Evolutionary conservation across 2,113 vertebrate genomes (phyloP).

Genomic region (Strix aluco): DNA sequence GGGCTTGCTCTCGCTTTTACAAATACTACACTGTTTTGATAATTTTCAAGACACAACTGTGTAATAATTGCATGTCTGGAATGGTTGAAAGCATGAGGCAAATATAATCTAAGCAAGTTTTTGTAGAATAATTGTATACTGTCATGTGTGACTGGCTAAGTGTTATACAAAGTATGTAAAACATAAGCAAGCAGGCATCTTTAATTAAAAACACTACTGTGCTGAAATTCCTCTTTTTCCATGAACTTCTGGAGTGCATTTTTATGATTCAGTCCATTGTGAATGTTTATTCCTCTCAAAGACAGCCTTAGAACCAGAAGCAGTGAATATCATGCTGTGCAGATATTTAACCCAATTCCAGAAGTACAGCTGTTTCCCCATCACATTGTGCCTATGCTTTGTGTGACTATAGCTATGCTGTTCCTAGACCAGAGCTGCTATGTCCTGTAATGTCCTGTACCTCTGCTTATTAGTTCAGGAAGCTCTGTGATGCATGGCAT

Average conservation of each 20-base stretch:
- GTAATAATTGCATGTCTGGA: conserved; percentile 65
- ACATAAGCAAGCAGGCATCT: conserved; percentile 4
- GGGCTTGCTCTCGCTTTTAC: conserved; percentile 53
- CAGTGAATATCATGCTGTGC: rapidly evolving
- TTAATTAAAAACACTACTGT: conserved; percentile 3
- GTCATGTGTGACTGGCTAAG: conserved; percentile 61
- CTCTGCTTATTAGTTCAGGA: background rate
- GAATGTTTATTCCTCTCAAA: background rate
- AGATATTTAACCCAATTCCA: background rate
- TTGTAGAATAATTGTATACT: conserved; percentile 59
- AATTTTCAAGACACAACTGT: conserved; percentile 52
- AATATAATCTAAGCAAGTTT: conserved; percentile 42
- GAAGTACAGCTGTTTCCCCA: background rate
- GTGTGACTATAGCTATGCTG: background rate
- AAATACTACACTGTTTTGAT: conserved; percentile 63
- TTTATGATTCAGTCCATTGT: background rate
- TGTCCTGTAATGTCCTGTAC: background rate
- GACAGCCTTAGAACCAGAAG: background rate
- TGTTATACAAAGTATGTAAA: conserved; percentile 28
- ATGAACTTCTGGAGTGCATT: background rate
- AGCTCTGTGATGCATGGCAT: background rate
- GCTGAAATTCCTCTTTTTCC: background rate
- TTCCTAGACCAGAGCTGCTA: background rate
- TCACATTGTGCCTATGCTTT: rapidly evolving
- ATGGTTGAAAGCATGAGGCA: conserved; percentile 61